Conservation (phyloP, 2,888 invertebrate species). For the Callosobruchus maculatus region DNA sequence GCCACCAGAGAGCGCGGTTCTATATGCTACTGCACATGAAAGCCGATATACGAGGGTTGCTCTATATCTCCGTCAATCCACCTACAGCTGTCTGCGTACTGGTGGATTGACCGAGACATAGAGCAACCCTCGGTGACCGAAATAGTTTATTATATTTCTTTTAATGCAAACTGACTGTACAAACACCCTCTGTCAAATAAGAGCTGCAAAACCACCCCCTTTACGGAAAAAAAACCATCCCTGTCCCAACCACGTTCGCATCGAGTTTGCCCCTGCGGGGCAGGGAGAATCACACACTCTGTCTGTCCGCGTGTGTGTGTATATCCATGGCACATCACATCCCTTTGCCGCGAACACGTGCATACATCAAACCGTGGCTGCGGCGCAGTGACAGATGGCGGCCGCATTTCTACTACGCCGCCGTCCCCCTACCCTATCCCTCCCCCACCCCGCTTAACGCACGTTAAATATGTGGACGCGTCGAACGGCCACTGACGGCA, state of each 20-base stretch:
- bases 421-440: slow-evolving; percentile 26
- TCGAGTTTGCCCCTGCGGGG: not conserved
- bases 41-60: no score
- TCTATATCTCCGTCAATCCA: no score
- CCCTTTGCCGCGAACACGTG: slow-evolving; percentile 34
- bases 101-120: no score
- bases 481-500: not conserved
- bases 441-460: slow-evolving; percentile 11
- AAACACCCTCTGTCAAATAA: not conserved
- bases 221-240: not conserved
- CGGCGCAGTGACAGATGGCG: slow-evolving; percentile 40
- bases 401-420: slow-evolving; percentile 34
- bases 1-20: no score
- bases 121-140: no score
- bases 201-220: not conserved
- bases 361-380: slow-evolving; percentile 38
- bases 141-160: no score
- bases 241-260: not conserved
- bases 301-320: not conserved
- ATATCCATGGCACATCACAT: slow-evolving; percentile 7
- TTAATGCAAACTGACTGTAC: no score
- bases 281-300: no score
- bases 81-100: no score
- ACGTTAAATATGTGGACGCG: slow-evolving; percentile 33
- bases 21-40: no score